Base-by-base conservation (phyloP, 2,888 invertebrate genomes). In the Daptonema setosum region DNA sequence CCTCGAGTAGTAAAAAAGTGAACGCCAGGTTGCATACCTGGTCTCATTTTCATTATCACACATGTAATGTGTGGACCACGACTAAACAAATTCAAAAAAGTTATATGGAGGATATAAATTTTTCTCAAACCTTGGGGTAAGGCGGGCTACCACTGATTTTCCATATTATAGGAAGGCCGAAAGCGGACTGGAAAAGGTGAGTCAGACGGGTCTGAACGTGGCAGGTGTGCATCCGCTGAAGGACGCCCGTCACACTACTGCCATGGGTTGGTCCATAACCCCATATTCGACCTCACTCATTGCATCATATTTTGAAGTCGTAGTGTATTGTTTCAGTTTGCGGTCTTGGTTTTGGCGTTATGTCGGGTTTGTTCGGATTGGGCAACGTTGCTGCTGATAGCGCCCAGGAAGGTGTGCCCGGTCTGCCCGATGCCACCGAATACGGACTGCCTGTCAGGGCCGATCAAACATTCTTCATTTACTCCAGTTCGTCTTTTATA, bases 351-450 rank as follows among this genome's bases (percentile, higher is more conserved):
- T 95, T 90, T 76, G 97, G 97, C 48, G 78, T 85, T 1, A 90
- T 93, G 76, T 87, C 88, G 70, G 93, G 91, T 54, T 83, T 87
- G 43, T 97, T 97, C 75, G 85, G 91, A 0, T 74, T 93, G 59
- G 80, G 90, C 28, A 97, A 97, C 76, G 85, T 95, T 0, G 74
- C 95, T 53, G 91, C 93, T 25, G 95, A 91, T 73, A 82, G 88
- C 59, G 81, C 83, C 30, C 93, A 93, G 26, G 93, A 95, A 1
- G 95, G 85, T 24, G 91, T 93, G 0, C 81, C 95, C 74, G 95
- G 95, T 8, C 77, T 95, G 1, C 66, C 65, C 1, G 54, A 57
- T n/a, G 28, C 48, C 11, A 52, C 58, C 22, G 25, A 35, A 8
- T 14, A 35, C 41, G 25, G 1, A 1, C 20, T 22, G 22, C 11